Evolutionary conservation across 2,888 invertebrate genomes (phyloP).

Genomic region (Drosophila mercatorum): DNA sequence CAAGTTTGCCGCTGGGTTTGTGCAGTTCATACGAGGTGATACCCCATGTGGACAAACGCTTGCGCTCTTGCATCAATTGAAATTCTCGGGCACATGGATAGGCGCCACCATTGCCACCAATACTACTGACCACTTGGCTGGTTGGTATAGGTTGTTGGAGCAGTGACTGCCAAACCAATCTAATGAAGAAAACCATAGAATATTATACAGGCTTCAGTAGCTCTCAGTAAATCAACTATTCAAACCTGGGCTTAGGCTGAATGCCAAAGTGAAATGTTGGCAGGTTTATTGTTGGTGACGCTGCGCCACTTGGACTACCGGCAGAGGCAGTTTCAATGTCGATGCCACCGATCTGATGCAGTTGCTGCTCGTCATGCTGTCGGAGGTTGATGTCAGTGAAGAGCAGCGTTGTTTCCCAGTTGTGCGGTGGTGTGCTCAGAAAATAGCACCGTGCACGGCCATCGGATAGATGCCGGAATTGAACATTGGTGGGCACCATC

Average conservation of each 20-base stretch:
- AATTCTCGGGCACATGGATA: conserved; percentile 92
- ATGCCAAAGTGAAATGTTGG: conserved; percentile 46
- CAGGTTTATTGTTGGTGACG: conserved; percentile 50
- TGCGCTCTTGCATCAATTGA: conserved; percentile 95
- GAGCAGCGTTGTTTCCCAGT: conserved; percentile 95
- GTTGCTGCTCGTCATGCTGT: conserved; percentile 65
- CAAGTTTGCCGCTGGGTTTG: conserved; percentile 91
- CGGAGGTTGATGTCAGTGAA: conserved; percentile 91
- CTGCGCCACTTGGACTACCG: conserved; percentile 49
- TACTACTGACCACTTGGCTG: conserved; percentile 84
- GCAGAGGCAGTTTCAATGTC: conserved; percentile 10
- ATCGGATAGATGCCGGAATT: conserved; percentile 91
- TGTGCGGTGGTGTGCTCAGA: conserved; percentile 93
- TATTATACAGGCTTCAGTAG: background rate
- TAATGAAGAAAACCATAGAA: conserved; percentile 57
- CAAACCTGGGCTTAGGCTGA: conserved; percentile 58
- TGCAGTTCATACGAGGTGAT: conserved; percentile 97
- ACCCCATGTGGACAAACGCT: conserved; percentile 95
- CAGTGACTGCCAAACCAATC: conserved; percentile 92
- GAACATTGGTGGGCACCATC: conserved; percentile 92
- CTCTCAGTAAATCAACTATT: too few relatives aligned
- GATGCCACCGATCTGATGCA: conserved; percentile 44
- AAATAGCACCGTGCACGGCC: conserved; percentile 95
- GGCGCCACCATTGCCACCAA: conserved; percentile 75
- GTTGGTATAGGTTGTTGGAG: conserved; percentile 92